Conservation (phyloP, 2,888 invertebrate species). For the Acleris laterana region DNA sequence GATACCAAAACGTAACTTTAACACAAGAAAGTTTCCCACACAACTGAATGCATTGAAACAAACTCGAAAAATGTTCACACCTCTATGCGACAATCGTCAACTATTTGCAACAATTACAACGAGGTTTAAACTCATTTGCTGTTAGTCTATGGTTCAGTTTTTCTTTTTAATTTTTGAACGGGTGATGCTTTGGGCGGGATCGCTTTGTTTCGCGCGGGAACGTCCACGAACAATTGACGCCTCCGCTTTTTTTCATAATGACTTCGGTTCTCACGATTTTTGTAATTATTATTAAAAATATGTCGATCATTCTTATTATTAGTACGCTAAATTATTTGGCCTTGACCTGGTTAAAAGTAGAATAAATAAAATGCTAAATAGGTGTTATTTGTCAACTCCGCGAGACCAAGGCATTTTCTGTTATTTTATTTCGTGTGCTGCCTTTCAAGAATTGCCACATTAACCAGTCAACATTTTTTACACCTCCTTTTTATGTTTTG, state of each 20-base stretch:
- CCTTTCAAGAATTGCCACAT: too few species aligned
- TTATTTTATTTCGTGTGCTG: too few species aligned
- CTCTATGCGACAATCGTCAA: slow-evolving; percentile 34
- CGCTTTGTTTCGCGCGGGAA: slow-evolving; percentile 34
- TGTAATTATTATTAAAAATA: slow-evolving; percentile 13
- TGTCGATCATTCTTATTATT: neutral
- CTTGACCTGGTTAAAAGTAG: slow-evolving; percentile 23
- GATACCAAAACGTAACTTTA: slow-evolving; percentile 9
- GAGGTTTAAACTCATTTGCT: slow-evolving; percentile 9
- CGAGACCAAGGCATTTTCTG: neutral
- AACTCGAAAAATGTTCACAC: slow-evolving; percentile 13
- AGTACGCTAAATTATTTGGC: slow-evolving; percentile 2
- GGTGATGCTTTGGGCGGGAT: slow-evolving; percentile 33
- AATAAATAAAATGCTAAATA: slow-evolving; percentile 6
- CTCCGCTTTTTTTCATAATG: slow-evolving; percentile 35
- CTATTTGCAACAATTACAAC: slow-evolving; percentile 28
- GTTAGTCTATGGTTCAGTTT: slow-evolving; percentile 20
- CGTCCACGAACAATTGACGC: slow-evolving; percentile 26
- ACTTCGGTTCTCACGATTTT: slow-evolving; percentile 32
- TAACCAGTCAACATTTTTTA: too few species aligned
- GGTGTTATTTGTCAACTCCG: neutral
- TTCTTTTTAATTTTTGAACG: slow-evolving; percentile 14
- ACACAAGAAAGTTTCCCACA: slow-evolving; percentile 24
- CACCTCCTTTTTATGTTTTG: too few species aligned
- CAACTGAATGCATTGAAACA: slow-evolving; percentile 4